Evolutionary conservation across 2,888 invertebrate genomes (phyloP).

Genomic region (Nephrotoma appendiculata): DNA sequence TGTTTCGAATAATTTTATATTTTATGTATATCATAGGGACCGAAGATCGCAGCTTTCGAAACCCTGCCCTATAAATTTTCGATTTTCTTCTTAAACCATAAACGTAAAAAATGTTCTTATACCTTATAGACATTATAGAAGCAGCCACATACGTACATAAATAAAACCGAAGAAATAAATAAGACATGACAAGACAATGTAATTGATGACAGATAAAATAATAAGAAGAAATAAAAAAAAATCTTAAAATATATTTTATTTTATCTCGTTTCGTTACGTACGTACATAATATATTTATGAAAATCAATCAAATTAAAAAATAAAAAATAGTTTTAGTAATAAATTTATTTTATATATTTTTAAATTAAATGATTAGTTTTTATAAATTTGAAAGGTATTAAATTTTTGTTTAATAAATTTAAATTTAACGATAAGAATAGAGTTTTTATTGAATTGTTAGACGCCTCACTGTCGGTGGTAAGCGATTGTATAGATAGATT

Average conservation of each 20-base stretch:
- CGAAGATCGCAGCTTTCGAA: background rate
- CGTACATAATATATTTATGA: background rate
- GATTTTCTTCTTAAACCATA: background rate
- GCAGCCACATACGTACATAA: background rate
- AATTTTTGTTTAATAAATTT: background rate
- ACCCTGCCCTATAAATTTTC: background rate
- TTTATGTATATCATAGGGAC: background rate
- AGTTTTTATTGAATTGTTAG: background rate
- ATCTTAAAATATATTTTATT: background rate
- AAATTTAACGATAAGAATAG: background rate
- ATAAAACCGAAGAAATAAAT: background rate
- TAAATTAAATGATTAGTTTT: background rate
- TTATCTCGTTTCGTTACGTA: background rate
- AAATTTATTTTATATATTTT: background rate
- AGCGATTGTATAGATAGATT: background rate
- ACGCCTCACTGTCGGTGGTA: background rate
- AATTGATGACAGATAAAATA: background rate
- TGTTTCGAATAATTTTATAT: background rate
- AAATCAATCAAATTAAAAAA: background rate
- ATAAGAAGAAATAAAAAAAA: background rate
- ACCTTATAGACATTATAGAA: background rate
- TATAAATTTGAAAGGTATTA: background rate
- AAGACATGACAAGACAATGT: slow-evolving; percentile 3
- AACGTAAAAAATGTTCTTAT: background rate
- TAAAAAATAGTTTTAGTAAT: background rate